phyloP scores from a whole-genome alignment of 2,797 vertebrate genomes.

The Dendrocincla fuliginosa region DNA sequence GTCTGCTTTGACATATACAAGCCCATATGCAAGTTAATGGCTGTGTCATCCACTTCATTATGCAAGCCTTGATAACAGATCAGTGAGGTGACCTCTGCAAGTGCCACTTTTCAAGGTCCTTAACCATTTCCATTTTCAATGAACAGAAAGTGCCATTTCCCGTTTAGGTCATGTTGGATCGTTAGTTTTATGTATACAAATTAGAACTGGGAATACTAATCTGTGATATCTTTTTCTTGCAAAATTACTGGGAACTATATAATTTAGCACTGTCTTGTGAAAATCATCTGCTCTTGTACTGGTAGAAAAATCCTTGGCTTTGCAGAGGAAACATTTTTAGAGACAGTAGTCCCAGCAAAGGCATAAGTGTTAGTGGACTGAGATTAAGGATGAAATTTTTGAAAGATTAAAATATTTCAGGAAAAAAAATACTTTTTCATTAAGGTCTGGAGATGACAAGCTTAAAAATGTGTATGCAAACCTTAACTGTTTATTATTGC shows the following conservation, averaged over 20 bases:
- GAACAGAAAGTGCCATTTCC: neutral
- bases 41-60: conserved; percentile 45
- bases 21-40: conserved; percentile 46
- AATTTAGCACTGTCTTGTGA: neutral
- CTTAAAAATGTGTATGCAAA: neutral
- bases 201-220: neutral
- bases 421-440: neutral
- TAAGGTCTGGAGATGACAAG: neutral
- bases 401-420: neutral
- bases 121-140: conserved; percentile 3
- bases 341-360: neutral
- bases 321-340: neutral
- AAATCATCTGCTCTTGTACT: neutral
- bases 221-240: neutral
- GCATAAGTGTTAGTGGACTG: neutral
- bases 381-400: neutral
- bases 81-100: neutral
- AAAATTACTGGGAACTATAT: neutral
- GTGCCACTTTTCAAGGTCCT: neutral
- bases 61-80: conserved; percentile 27
- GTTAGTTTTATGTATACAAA: neutral
- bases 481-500: neutral
- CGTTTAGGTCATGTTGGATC: neutral
- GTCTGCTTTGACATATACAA: conserved; percentile 42
- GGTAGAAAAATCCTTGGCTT: neutral